Evolutionary conservation across 2,113 vertebrate genomes (phyloP), one percentile per base, ranked within the genome.

Genomic region (Hippocampus barbouri): DNA sequence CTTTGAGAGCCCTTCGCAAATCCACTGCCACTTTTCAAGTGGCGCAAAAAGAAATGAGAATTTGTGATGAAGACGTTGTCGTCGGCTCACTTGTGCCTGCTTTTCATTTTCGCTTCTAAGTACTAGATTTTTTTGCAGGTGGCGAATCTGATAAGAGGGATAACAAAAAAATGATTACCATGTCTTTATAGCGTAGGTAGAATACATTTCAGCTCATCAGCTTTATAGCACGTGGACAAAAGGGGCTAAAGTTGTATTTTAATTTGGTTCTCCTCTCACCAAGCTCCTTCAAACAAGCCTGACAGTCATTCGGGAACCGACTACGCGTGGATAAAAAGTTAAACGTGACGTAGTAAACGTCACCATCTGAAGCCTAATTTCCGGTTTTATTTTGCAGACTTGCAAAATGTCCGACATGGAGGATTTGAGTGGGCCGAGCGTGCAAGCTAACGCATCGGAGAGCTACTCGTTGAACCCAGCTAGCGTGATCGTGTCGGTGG

Each of bases 401-500:
- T 38, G 8, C 45, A 80, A 82, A 62, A 95, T 95, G 94, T 91
- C 90, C 0, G 93, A 95, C 67, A 88, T 89, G 0, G 91, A 96
- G 86, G 93, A 96, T 77, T 91, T 94, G 56, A 77, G 51, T 30
- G 85, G 84, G 76, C 79, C 84, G 7, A 89, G 79, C 10, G 91
- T 81, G 1, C 91, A 86, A 75, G 88, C 81, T 68, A 95, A 95
- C 4, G 69, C 88, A 2, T 95, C 95, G 0, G 87, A 94, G 16
- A 91, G 81, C 83, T 91, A 91, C 82, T 93, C 94, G 84, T 87
- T 94, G 68, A 94, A 94, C 79, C 89, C 93, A 25, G 92, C 94
- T 84, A 94, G 93, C 0, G 79, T 94, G 23, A 92, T 95, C 2
- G 93, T 95, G 14, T 94, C 94, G 0, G 93, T 96, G 53, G 91